Percentiles rank a stretch among this genome's conserved stretches.
Evolutionary conservation across 2,888 invertebrate genomes (phyloP).

Genomic region (Hetaerina titia): DNA sequence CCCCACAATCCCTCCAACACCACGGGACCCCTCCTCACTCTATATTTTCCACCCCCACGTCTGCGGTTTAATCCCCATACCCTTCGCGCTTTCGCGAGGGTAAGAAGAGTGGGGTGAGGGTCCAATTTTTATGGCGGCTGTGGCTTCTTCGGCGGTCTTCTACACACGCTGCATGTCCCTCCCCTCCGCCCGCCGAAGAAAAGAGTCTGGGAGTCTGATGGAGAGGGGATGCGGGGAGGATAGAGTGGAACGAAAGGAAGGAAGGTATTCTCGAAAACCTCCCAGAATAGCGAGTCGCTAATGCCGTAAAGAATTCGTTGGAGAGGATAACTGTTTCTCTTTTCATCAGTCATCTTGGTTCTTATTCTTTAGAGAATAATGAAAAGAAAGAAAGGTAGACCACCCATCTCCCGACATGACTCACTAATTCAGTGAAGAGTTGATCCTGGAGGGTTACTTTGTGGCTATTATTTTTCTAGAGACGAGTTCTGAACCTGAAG

Average conservation of each 20-base stretch:
- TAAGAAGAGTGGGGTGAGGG: neutral
- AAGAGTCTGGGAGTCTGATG: neutral
- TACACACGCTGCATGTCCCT: too few relatives aligned
- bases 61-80: neutral
- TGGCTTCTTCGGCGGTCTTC: neutral
- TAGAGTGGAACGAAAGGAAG: neutral
- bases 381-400: neutral
- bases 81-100: neutral
- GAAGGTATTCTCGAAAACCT: neutral
- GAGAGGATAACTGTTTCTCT: neutral
- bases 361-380: neutral
- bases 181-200: neutral
- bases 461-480: neutral
- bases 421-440: neutral
- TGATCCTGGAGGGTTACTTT: neutral
- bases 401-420: neutral
- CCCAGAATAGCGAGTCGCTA: neutral
- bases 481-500: neutral
- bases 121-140: neutral
- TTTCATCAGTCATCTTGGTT: neutral
- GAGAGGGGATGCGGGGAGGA: neutral
- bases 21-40: neutral
- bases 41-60: neutral
- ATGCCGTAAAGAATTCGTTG: slow-evolving; percentile 1
- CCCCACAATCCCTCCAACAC: neutral